Evolutionary conservation across 2,797 vertebrate species (phyloP), one percentile per base, ranked within the genome.

Genomic region (Borostomias antarcticus): DNA sequence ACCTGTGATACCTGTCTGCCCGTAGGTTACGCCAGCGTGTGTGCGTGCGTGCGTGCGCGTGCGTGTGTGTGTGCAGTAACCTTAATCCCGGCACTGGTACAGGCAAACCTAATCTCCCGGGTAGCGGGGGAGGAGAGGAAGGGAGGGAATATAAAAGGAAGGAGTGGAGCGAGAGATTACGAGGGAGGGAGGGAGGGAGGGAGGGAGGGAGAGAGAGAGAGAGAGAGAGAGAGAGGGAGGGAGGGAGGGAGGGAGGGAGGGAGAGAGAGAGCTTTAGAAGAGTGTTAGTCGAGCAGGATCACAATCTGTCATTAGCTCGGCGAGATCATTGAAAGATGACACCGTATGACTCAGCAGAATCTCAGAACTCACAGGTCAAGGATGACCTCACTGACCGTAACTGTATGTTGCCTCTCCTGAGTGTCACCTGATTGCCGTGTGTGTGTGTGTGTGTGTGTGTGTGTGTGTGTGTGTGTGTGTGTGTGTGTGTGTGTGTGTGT

Each of bases 271-370:
- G 68, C 13, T 50, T 68, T 57, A 62, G 28, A 64, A 47, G 52
- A 57, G 0, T n/a, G 51, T 58, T 30, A 56, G 52, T 68, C 60
- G 65, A 32, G 37, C 40, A 50, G 2, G 6, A 17, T 23, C n/a
- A 68, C 79, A 78, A 81, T 80, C 83, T 81, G 75, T 64, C 64
- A 52, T 86, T 86, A 82, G 58, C 70, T 62, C 66, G 67, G n/a
- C 23, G 15, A 43, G 21, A 19, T 26, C 13, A 26, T 11, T 21
- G 45, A 69, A 73, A 66, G 79, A 83, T 85, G 80, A 83, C 78
- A 77, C 68, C 68, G 52, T 64, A 65, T 74, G 77, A 81, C 78
- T 81, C 63, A 0, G 70, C 54, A 83, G 15, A 75, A 75, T 77
- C 64, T 53, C 21, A 23, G 30, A 48, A 2, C 67, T 43, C 21